phyloP scores from a whole-genome alignment of 1,140 invertebrate species.

The fruit fly (Drosophila melanogaster) region Release_6_plus_ISO1_MT NT_037436.4:22421501-22422000 shows the following conservation, averaged over 20 bases:
- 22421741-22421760: constrained; percentile 68
- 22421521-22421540: neutral
- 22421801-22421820: constrained; percentile 58
- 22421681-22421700: constrained; percentile 34
- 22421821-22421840: constrained; percentile 6
- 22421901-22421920: constrained; percentile 37
- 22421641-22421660: constrained; percentile 17
- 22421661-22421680: constrained; percentile 50
- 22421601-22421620: constrained; percentile 31
- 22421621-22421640: neutral
- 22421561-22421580: constrained; percentile 14
- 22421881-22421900: constrained; percentile 36
- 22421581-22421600: constrained; percentile 25
- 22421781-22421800: constrained; percentile 75
- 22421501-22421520: constrained; percentile 3
- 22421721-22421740: constrained; percentile 77
- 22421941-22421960: constrained; percentile 14
- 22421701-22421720: constrained; percentile 20
- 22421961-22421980: constrained; percentile 48
- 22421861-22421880: constrained; percentile 60
- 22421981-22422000: constrained; percentile 80
- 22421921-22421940: constrained; percentile 41
- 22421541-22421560: constrained; percentile 12
- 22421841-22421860: constrained; percentile 33
- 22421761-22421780: constrained; percentile 64